A percentile compares a stretch with the other conserved stretches of the same genome.
Evolutionary conservation across 1,140 invertebrate genomes (phyloP).

Genomic region (Drosophila mojavensis): DNA sequence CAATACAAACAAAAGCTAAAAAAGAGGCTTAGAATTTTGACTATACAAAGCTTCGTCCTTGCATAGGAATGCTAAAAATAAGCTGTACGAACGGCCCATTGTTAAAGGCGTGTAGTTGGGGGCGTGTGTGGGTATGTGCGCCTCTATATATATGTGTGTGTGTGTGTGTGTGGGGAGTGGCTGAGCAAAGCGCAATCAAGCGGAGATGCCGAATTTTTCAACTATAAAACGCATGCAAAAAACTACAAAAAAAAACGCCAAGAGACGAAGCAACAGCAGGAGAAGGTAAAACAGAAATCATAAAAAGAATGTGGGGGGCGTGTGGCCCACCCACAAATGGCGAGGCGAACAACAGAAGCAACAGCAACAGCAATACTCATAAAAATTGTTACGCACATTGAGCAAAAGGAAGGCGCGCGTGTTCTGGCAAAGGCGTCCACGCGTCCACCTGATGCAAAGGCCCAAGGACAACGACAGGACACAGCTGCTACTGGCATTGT

Average conservation of each 20-base stretch:
- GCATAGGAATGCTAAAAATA: conserved; percentile 48
- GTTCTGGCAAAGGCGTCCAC: conserved; percentile 24
- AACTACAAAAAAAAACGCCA: conserved; percentile 48
- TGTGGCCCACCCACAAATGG: not conserved
- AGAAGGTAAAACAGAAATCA: conserved; percentile 13
- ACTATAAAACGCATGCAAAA: conserved; percentile 54
- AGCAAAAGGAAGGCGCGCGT: conserved; percentile 51
- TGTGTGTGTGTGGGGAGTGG: conserved; percentile 44
- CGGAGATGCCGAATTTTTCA: conserved; percentile 68
- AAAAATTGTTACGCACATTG: conserved; percentile 80
- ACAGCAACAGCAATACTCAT: conserved; percentile 64
- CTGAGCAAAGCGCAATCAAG: conserved; percentile 70
- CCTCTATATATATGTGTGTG: no score
- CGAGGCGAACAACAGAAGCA: conserved; percentile 6
- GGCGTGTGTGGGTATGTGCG: no score
- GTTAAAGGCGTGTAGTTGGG: no score
- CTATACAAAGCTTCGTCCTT: conserved; percentile 37
- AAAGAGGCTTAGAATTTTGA: conserved; percentile 35
- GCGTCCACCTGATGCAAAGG: conserved; percentile 44
- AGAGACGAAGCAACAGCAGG: conserved; percentile 8
- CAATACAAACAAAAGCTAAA: conserved; percentile 1
- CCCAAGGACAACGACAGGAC: conserved; percentile 48
- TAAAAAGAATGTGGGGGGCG: not conserved
- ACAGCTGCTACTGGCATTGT: conserved; percentile 35
- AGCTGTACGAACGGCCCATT: conserved; percentile 4